Percentiles rank a stretch among this genome's conserved stretches.
Evolutionary conservation across 1,140 invertebrate species (phyloP).

Genomic region (Dermatophagoides farinae): DNA sequence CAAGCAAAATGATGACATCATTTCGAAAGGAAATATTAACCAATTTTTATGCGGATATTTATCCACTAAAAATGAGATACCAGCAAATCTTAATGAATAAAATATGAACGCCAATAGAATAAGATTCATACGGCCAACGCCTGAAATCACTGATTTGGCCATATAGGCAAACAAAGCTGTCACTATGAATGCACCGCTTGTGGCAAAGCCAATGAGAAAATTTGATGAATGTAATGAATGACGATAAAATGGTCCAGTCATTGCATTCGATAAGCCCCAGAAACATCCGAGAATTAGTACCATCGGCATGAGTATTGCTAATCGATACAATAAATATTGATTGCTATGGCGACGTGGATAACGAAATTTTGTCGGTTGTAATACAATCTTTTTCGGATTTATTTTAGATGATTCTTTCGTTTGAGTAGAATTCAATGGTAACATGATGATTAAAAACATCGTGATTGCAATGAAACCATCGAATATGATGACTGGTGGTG

Average conservation of each 20-base stretch:
- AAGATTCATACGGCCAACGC: conserved; percentile 19
- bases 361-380: conserved; percentile 7
- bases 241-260: conserved; percentile 14
- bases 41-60: background rate
- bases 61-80: conserved; percentile 17
- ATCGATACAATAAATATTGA: conserved; percentile 1
- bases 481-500: conserved; percentile 17
- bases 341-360: conserved; percentile 8
- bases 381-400: background rate
- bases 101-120: conserved; percentile 19
- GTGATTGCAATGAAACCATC: conserved; percentile 17
- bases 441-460: conserved; percentile 14
- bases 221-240: conserved; percentile 14
- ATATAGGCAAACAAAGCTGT: conserved; percentile 17
- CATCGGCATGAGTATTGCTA: conserved; percentile 15
- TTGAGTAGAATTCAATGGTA: conserved; percentile 12
- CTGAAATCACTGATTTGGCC: conserved; percentile 19
- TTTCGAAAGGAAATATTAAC: conserved; percentile 19
- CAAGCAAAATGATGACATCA: conserved; percentile 19
- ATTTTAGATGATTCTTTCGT: background rate
- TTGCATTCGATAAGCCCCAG: conserved; percentile 17
- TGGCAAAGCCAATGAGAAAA: conserved; percentile 13
- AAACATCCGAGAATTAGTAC: conserved; percentile 16
- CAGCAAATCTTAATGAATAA: conserved; percentile 18
- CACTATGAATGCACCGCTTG: conserved; percentile 14